Evolutionary conservation across 2,113 vertebrate species (phyloP), one percentile per base, ranked within the genome.

Genomic region (Pitta sordida): DNA sequence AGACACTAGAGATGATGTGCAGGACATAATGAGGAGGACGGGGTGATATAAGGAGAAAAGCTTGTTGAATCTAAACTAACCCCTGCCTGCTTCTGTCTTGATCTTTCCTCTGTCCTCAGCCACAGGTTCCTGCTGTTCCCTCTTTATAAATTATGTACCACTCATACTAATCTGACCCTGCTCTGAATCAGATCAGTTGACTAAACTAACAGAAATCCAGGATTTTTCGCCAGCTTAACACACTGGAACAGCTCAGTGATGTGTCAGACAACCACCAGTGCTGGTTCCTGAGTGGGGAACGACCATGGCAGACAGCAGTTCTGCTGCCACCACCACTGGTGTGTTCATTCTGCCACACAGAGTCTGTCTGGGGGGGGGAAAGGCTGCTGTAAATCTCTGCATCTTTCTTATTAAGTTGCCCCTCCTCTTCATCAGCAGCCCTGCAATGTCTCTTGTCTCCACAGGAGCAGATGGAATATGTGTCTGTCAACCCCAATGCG

Each of bases 401-500:
- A 15, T 64, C 15, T 68, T 59, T 56, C 22, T n/a, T 60, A 64
- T 5, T 3, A 51, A 26, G 9, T 48, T 75, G 4, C 10, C 11
- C 10, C 11, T 59, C 20, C 48, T 79, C 27, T n/a, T 60, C 53
- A 59, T 39, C 37, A 85, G 65, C 60, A 92, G 51, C 55, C 32
- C n/a, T 78, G 55, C 32, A 39, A 77, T 22, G 27, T 94, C 52
- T 93, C 83, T 87, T 88, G 94, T 96, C 80, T 81, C 70, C 65
- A 9, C 96, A 96, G 96, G 41, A 97, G 93, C 93, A 46, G 68
- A 90, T 80, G 20, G 97, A 96, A 90, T 98, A 98, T 77, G 96
- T 97, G 89, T 98, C 96, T 89, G 27, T 99, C 59, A 94, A 98
- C 48, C 98, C 99, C 19, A 96, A 95, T 2, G 17, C 10, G 1